A percentile compares a stretch with the other conserved stretches of the same genome.
Conservation (phyloP, 2,113 vertebrate species). For the Seriola aureovittata region DNA sequence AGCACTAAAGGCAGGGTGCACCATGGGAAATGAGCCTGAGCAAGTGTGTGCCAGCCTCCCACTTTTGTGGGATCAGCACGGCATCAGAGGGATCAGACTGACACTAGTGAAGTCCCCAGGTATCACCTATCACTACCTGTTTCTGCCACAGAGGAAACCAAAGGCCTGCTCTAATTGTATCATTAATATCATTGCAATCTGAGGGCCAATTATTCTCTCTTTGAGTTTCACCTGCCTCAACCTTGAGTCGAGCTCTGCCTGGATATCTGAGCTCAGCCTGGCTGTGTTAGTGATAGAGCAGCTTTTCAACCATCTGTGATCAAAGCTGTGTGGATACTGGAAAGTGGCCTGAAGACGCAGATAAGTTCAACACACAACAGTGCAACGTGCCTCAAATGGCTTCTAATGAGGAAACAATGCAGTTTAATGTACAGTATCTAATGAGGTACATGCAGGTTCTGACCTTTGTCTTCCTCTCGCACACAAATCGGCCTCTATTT, state of each 20-base stretch:
- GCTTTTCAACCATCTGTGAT: constrained; percentile 40
- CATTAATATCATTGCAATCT: constrained; percentile 78
- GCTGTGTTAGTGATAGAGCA: constrained; percentile 2
- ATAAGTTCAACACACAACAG: not conserved
- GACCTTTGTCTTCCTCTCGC: not conserved
- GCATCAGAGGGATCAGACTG: constrained; percentile 78
- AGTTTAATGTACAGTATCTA: not conserved
- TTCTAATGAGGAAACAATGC: constrained; percentile 3
- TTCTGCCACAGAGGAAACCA: constrained; percentile 70
- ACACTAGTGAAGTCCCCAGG: constrained; percentile 80
- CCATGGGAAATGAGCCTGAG: constrained; percentile 72
- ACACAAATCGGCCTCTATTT: not conserved
- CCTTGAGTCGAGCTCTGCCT: constrained; percentile 42
- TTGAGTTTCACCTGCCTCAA: constrained; percentile 58
- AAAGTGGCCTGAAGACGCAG: not conserved
- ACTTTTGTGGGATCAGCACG: constrained; percentile 74
- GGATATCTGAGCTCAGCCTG: constrained; percentile 11
- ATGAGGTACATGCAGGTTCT: not conserved
- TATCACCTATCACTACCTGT: constrained; percentile 77
- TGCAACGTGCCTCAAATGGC: not conserved
- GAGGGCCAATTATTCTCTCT: constrained; percentile 73
- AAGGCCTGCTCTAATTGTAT: constrained; percentile 75
- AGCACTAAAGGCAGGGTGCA: constrained; percentile 77
- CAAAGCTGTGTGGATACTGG: constrained; percentile 36
- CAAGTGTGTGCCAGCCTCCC: constrained; percentile 46